A percentile compares a stretch with the other conserved stretches of the same genome.
Evolutionary conservation across 2,113 vertebrate species (phyloP).

Genomic region (Phylloscopus trochiloides): DNA sequence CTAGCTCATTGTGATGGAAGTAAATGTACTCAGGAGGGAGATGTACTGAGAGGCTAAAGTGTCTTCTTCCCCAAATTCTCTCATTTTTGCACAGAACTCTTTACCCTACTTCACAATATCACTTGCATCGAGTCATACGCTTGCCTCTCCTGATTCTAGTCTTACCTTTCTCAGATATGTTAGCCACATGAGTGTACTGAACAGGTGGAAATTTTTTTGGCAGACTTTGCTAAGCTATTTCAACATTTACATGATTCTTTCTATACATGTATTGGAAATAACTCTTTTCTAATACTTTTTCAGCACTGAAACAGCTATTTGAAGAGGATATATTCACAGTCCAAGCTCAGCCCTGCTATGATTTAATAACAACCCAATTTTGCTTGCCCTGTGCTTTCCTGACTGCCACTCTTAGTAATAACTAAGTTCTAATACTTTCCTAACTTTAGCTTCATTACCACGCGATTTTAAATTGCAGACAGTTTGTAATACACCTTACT

Average conservation of each 20-base stretch:
- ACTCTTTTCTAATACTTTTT: background rate
- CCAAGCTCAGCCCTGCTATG: background rate
- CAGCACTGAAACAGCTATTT: background rate
- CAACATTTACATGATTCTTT: background rate
- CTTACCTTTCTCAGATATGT: background rate
- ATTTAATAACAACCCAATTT: background rate
- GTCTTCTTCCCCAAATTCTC: constrained; percentile 57
- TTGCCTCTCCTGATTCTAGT: background rate
- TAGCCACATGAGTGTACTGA: background rate
- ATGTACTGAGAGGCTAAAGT: constrained; percentile 62
- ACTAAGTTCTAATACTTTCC: background rate
- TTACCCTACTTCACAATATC: background rate
- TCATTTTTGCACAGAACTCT: constrained; percentile 35
- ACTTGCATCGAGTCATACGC: background rate
- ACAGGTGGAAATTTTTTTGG: background rate
- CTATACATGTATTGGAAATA: background rate
- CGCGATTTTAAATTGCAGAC: background rate
- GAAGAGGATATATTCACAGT: background rate
- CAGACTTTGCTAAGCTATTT: background rate
- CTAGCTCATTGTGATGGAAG: constrained; percentile 74
- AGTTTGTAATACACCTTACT: background rate
- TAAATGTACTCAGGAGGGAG: constrained; percentile 72
- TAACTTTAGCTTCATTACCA: background rate
- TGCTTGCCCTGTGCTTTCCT: background rate
- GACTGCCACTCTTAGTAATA: background rate